Evolutionary conservation across 2,113 vertebrate genomes (phyloP), one percentile per base, ranked within the genome.

Genomic region (Urocolius indicus): DNA sequence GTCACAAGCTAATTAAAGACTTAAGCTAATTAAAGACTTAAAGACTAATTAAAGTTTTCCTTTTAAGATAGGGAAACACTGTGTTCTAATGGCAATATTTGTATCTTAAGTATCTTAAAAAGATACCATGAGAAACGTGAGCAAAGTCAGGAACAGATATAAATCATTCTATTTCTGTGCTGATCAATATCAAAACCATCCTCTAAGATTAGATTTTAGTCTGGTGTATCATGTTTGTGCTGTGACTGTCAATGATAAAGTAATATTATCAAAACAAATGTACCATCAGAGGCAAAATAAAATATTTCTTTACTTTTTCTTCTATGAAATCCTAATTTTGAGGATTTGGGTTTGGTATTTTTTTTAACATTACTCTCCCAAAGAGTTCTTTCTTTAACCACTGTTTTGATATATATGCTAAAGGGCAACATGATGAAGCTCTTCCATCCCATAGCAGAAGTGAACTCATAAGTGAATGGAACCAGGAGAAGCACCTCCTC

Each of bases 11-110:
- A 90, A 92, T 92, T 93, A 80, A 88, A 93, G 69, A 46, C 51
- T n/a, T n/a, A n/a, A 49, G 49, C 24, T 92, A 90, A 92, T 92
- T 93, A 80, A 88, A 93, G 69, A 46, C 51, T n/a, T n/a, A n/a
- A n/a, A n/a, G n/a, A n/a, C n/a, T n/a, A n/a, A n/a, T n/a, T 29
- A 17, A 29, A 10, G 48, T 59, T 83, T 80, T 59, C 72, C 78
- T 86, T 90, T 71, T 29, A 77, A 81, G 72, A 85, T 54, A 90
- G 43, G 67, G 30, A 93, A 90, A 93, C 73, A 11, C 27, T 83
- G 24, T 74, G 15, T 52, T 91, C 87, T 79, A 83, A 58, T 77
- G 32, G 51, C 54, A 80, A 93, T 65, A 34, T 49, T 79, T 68
- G 21, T 65, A 80, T 66, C 71, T 76, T 71, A n/a, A 94, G 45